Conservation (phyloP, 2,113 vertebrate species). For the Erpornis zantholeuca region DNA sequence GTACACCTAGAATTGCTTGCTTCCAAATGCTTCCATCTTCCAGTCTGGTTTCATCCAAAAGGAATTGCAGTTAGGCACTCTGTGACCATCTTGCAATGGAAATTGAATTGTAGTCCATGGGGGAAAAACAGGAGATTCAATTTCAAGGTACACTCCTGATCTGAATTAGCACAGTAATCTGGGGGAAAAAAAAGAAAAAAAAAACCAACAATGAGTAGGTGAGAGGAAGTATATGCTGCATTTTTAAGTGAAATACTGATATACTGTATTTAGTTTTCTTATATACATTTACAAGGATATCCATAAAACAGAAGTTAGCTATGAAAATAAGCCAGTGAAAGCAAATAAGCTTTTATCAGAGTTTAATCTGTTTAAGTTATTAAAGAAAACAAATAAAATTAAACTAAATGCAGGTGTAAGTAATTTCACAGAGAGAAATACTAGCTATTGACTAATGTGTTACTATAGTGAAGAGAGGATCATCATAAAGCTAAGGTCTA, state of each 20-base stretch:
- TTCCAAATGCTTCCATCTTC: background rate
- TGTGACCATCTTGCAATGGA: background rate
- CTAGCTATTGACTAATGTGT: background rate
- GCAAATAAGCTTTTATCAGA: background rate
- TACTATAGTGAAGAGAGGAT: background rate
- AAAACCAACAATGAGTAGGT: background rate
- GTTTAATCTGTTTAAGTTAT: background rate
- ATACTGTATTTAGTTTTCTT: background rate
- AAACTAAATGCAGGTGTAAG: background rate
- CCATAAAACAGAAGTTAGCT: background rate
- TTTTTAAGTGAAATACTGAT: background rate
- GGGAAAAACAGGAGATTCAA: background rate
- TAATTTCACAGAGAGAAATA: background rate
- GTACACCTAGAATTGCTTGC: background rate
- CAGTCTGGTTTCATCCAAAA: background rate
- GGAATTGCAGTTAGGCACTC: background rate
- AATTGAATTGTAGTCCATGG: background rate
- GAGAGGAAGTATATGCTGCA: background rate
- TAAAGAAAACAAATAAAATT: background rate
- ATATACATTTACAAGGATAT: accelerated
- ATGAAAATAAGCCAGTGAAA: background rate
- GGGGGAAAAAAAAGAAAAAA: background rate
- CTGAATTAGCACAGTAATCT: background rate
- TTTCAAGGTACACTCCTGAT: background rate
- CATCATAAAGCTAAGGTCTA: background rate